These are phyloP conservation scores for Chrysogorgia sp. DNA, from an alignment of 92 coral and sea anemone genomes.

Conservation along the genomic window DNA sequence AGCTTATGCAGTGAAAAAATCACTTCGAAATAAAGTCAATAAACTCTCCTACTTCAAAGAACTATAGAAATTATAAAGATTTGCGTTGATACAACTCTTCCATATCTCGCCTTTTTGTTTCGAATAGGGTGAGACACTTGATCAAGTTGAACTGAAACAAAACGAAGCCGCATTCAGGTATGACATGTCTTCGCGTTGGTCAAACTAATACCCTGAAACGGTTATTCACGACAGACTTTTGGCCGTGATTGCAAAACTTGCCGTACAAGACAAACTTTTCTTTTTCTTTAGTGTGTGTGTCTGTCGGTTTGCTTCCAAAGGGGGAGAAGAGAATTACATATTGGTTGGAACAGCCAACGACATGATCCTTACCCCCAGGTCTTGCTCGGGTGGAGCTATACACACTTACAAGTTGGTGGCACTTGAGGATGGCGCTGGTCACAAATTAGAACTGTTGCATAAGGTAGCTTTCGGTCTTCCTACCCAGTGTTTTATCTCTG, in stretches of 20 bases:
- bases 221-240: background rate
- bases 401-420: slow-evolving; percentile 76
- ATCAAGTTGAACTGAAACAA: slow-evolving; percentile 85
- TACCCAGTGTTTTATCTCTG: no score
- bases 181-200: background rate
- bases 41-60: no score
- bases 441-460: slow-evolving; percentile 88
- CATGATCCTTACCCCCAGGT: slow-evolving; percentile 91
- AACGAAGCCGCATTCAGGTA: slow-evolving; percentile 98
- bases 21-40: no score
- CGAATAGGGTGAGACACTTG: slow-evolving; percentile 88
- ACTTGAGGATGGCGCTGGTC: slow-evolving; percentile 74
- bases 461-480: no score
- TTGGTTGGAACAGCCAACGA: slow-evolving; percentile 94
- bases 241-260: background rate
- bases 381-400: slow-evolving; percentile 88
- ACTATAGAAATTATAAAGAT: no score
- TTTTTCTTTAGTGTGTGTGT: slow-evolving; percentile 78
- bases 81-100: background rate
- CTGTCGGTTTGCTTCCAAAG: slow-evolving; percentile 76
- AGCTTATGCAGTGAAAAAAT: no score
- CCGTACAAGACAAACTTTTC: background rate
- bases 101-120: no score
- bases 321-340: slow-evolving; percentile 88
- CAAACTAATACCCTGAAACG: background rate